Conservation (phyloP, 1,140 invertebrate genomes). For the Bradynema listronoti region DNA sequence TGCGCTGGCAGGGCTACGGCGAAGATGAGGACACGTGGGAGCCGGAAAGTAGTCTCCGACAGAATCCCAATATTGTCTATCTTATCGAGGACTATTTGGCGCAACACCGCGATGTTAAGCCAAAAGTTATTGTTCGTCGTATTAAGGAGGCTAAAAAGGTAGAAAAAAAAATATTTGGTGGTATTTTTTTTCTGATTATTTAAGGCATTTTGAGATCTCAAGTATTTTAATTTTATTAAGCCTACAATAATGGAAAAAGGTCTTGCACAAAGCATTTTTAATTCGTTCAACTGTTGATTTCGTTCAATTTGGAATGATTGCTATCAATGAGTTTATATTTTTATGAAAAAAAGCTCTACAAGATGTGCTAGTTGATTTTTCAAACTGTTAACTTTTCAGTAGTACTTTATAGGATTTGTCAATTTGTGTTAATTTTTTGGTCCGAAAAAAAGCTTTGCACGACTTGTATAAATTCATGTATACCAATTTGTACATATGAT, state of each 20-base stretch:
- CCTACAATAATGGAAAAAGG: background rate
- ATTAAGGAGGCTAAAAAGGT: constrained; percentile 7
- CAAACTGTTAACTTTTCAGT: no score
- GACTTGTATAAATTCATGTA: no score
- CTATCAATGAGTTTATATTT: no score
- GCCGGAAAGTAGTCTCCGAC: constrained; percentile 20
- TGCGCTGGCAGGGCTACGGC: constrained; percentile 27
- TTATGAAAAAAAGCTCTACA: no score
- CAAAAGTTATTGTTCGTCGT: no score
- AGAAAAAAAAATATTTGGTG: background rate
- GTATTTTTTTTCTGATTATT: background rate
- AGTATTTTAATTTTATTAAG: background rate
- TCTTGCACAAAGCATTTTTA: background rate
- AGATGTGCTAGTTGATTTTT: no score
- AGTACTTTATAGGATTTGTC: no score
- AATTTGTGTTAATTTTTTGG: no score
- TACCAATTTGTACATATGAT: no score
- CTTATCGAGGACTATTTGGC: constrained; percentile 18
- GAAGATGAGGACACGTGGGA: constrained; percentile 28
- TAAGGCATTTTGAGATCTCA: background rate
- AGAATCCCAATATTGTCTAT: constrained; percentile 4
- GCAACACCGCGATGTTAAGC: constrained; percentile 6
- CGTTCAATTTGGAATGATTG: no score
- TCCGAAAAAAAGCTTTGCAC: no score
- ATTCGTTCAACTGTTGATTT: background rate